Conservation (phyloP, 1,140 invertebrate species). For the Zaprionus taronus region DNA sequence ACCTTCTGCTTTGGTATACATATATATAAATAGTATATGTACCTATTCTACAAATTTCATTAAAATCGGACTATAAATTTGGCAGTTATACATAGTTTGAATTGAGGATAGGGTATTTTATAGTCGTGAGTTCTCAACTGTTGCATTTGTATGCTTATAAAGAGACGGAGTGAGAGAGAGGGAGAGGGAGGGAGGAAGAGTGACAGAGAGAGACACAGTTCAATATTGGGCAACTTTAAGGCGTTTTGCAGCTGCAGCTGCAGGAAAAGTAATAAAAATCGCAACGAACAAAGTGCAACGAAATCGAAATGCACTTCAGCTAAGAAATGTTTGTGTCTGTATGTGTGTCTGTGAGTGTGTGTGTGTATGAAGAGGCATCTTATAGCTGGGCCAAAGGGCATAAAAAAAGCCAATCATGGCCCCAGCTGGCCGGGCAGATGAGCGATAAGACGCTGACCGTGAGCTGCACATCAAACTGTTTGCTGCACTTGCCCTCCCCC, state of each 20-base stretch:
- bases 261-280: neutral
- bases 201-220: neutral
- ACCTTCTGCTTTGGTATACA: too few species aligned
- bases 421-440: constrained; percentile 2
- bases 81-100: too few species aligned
- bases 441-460: constrained; percentile 15
- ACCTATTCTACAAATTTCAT: too few species aligned
- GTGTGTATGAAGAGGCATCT: neutral
- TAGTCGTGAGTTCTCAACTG: too few species aligned
- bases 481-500: neutral
- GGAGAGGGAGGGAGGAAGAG: too few species aligned
- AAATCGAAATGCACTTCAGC: constrained; percentile 8
- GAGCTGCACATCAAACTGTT: constrained; percentile 24
- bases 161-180: too few species aligned
- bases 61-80: too few species aligned
- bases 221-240: neutral
- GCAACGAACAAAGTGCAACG: constrained; percentile 3
- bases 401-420: constrained; percentile 16
- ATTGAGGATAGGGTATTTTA: too few species aligned
- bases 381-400: neutral
- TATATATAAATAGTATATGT: too few species aligned
- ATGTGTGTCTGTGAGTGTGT: neutral
- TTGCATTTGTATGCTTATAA: too few species aligned
- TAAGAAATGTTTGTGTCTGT: neutral
- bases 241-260: too few species aligned